A percentile compares a stretch with the other conserved stretches of the same genome.
Conservation (phyloP, 2,888 invertebrate genomes). For the Lymantria monacha region DNA sequence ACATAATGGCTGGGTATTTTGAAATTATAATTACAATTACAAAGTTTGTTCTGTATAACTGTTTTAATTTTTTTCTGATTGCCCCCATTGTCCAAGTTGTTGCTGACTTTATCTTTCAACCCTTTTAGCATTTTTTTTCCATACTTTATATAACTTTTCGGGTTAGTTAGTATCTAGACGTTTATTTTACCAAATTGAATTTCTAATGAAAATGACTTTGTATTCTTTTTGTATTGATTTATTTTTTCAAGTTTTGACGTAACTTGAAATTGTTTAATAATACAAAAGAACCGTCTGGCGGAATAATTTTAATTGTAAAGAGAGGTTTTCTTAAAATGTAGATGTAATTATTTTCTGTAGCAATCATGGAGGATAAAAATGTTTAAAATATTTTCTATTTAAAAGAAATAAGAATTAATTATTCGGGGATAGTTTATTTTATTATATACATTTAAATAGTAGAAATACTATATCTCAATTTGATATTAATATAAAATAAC, state of each 20-base stretch:
- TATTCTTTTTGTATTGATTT: slow-evolving; percentile 25
- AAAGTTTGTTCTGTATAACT: slow-evolving; percentile 21
- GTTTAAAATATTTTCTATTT: neutral
- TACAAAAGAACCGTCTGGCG: slow-evolving; percentile 3
- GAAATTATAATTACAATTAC: slow-evolving; percentile 21
- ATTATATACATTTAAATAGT: neutral
- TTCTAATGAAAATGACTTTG: slow-evolving; percentile 33
- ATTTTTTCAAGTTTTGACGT: slow-evolving; percentile 13
- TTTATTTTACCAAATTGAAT: slow-evolving; percentile 46
- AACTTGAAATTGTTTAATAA: slow-evolving; percentile 14
- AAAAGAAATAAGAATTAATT: neutral
- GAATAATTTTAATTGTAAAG: slow-evolving; percentile 4
- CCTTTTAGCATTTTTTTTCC: slow-evolving; percentile 36
- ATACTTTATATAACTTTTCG: slow-evolving; percentile 43
- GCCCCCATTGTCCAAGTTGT: slow-evolving; percentile 42
- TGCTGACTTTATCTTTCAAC: slow-evolving; percentile 42
- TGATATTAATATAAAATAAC: too few species aligned
- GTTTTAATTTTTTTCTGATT: slow-evolving; percentile 42
- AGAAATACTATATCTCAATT: too few species aligned
- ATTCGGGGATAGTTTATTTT: neutral
- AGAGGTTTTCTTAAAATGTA: neutral
- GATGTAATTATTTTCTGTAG: neutral
- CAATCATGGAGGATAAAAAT: neutral
- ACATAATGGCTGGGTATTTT: slow-evolving; percentile 3
- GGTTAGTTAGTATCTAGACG: slow-evolving; percentile 31